Evolutionary conservation across 1,140 invertebrate species (phyloP).

Genomic region (Lepidurus arcticus): DNA sequence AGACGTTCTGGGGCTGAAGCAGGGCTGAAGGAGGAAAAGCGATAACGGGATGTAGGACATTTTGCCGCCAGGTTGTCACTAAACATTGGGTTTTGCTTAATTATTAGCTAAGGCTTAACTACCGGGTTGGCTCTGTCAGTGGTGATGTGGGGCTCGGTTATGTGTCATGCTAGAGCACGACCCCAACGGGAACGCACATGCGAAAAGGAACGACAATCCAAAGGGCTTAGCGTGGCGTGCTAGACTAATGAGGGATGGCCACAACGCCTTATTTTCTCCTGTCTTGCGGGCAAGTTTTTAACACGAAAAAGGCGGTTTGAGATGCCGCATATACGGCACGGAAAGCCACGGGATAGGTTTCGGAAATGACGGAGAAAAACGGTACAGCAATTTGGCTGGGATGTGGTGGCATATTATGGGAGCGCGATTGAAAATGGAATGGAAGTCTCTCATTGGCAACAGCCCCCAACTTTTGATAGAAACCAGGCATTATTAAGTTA

Average conservation of each 20-base stretch:
- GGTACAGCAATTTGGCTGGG: background rate
- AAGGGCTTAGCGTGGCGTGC: background rate
- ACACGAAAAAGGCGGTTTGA: slow-evolving; percentile 3
- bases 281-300: background rate
- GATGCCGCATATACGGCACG: background rate
- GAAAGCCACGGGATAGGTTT: background rate
- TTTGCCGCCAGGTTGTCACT: background rate
- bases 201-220: background rate
- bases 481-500: background rate
- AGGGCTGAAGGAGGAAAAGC: no score
- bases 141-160: background rate
- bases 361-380: slow-evolving; percentile 10
- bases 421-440: slow-evolving; percentile 11
- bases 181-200: background rate
- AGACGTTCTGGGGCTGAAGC: no score
- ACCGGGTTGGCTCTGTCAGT: background rate
- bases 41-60: no score
- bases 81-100: background rate
- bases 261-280: background rate
- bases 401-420: background rate
- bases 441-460: background rate
- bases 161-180: slow-evolving; percentile 3
- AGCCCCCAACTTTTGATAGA: no score
- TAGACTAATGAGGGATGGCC: background rate
- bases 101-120: slow-evolving; percentile 19